These are phyloP conservation scores for Argyresthia goedartella DNA, from an alignment of 2,888 invertebrate species.

Conservation along the genomic window DNA sequence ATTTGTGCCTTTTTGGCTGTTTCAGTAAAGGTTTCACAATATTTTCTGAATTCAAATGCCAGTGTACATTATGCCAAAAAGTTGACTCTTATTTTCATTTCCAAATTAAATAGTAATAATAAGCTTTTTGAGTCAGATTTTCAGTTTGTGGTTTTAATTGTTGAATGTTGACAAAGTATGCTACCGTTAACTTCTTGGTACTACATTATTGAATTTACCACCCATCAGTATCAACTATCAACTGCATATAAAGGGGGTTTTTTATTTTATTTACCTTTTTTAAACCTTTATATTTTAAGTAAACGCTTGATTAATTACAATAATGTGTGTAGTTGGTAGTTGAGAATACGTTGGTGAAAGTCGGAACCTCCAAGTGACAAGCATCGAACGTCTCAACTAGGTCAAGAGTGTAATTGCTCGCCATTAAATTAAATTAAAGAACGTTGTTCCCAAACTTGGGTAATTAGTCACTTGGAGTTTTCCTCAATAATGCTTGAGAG, in stretches of 20 bases:
- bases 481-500: constrained; percentile 52
- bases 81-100: constrained; percentile 28
- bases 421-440: background rate
- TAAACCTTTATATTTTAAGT: constrained; percentile 13
- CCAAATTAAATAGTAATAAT: background rate
- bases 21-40: constrained; percentile 52
- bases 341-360: constrained; percentile 57
- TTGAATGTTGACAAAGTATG: background rate
- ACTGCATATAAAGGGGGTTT: constrained; percentile 56
- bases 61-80: constrained; percentile 43
- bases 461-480: constrained; percentile 40
- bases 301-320: constrained; percentile 21
- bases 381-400: background rate
- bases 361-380: constrained; percentile 48
- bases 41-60: constrained; percentile 54
- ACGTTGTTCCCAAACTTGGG: background rate
- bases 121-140: background rate
- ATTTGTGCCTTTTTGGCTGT: constrained; percentile 26
- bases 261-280: constrained; percentile 33
- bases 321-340: constrained; percentile 54
- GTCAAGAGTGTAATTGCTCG: background rate
- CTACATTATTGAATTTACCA: constrained; percentile 31
- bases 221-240: constrained; percentile 61
- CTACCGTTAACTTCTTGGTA: constrained; percentile 43
- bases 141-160: background rate